A percentile compares a stretch with the other conserved stretches of the same genome.
Evolutionary conservation across 2,888 invertebrate genomes (phyloP).

Genomic region (Stegophylla sp.): DNA sequence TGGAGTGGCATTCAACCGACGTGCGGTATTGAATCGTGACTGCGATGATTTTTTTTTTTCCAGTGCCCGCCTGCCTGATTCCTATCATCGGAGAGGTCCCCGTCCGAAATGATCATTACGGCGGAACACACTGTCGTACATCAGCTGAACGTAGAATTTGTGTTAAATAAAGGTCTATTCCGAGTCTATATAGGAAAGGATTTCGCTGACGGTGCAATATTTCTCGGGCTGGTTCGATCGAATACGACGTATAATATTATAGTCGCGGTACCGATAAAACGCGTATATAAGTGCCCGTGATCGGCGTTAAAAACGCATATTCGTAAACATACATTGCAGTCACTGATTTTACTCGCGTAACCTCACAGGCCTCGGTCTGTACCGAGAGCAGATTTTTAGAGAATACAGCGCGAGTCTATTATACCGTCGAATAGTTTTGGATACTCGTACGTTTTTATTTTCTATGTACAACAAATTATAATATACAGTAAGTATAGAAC

Average conservation of each 20-base stretch:
- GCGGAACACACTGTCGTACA: slow-evolving; percentile 35
- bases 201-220: background rate
- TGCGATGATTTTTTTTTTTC: background rate
- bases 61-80: background rate
- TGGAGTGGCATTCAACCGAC: slow-evolving; percentile 1
- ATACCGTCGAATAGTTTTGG: background rate
- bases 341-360: too few species aligned
- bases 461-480: background rate
- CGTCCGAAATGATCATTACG: slow-evolving; percentile 30
- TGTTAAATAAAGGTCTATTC: background rate
- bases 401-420: too few species aligned
- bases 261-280: background rate
- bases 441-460: background rate
- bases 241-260: background rate
- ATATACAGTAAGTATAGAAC: background rate
- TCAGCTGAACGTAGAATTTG: background rate
- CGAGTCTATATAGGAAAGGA: too few species aligned
- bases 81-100: background rate
- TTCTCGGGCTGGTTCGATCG: background rate
- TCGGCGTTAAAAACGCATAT: background rate
- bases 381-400: background rate
- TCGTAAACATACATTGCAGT: background rate
- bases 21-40: slow-evolving; percentile 52
- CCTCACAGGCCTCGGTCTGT: background rate
- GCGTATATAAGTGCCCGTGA: background rate